These are phyloP conservation scores for Oriolus oriolus DNA, from an alignment of 2,113 vertebrate genomes.

Conservation along the genomic window DNA sequence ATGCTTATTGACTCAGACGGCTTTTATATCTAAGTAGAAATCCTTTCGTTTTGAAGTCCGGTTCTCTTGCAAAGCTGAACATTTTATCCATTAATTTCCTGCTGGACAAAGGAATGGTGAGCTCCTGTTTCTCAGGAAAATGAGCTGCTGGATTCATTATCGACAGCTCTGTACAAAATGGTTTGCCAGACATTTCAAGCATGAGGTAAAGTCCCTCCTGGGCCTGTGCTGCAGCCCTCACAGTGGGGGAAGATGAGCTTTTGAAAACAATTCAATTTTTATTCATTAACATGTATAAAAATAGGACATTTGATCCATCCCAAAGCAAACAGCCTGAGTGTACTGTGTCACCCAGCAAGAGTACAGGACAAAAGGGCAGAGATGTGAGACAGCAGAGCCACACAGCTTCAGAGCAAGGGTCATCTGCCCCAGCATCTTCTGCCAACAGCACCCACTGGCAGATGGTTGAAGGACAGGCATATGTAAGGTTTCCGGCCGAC, in stretches of 20 bases:
- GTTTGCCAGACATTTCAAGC: slow-evolving; percentile 34
- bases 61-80: not conserved
- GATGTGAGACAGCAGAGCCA: not conserved
- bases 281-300: not conserved
- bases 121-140: slow-evolving; percentile 36
- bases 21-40: not conserved
- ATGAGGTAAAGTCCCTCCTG: slow-evolving; percentile 12
- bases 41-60: not conserved
- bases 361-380: not conserved
- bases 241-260: not conserved
- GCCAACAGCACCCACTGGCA: not conserved
- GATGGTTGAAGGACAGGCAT: not conserved
- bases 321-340: not conserved
- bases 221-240: not conserved
- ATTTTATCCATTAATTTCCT: not conserved
- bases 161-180: not conserved
- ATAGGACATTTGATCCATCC: not conserved
- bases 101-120: not conserved
- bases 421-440: not conserved
- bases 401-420: not conserved
- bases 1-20: not conserved
- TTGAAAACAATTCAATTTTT: slow-evolving; percentile 13
- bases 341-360: not conserved
- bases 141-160: slow-evolving; percentile 26
- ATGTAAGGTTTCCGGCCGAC: not conserved